Conservation (phyloP, 2,113 vertebrate genomes). For the Oreotrochilus melanogaster region DNA sequence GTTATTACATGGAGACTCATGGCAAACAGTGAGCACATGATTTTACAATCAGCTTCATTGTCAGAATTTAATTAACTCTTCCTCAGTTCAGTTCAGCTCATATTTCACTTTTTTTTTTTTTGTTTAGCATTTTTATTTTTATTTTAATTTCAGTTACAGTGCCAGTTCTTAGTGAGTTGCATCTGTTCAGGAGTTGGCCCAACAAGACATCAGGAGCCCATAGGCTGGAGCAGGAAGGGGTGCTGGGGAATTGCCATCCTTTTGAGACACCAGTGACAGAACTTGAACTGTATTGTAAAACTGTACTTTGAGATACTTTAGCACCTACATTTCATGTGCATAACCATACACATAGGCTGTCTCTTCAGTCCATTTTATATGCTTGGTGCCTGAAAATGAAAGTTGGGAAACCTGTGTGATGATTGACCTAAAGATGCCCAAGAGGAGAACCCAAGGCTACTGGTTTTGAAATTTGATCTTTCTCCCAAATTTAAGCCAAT, state of each 20-base stretch:
- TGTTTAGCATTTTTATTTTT: neutral
- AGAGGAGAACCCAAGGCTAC: neutral
- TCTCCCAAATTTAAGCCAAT: neutral
- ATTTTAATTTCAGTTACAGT: neutral
- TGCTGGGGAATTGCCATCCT: neutral
- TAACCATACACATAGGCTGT: neutral
- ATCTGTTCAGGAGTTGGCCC: neutral
- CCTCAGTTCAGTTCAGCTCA: neutral
- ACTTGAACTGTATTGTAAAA: neutral
- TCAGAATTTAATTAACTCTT: neutral
- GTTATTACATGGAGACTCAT: neutral
- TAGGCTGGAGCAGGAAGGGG: neutral
- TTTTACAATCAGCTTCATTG: neutral
- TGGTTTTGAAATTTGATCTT: neutral
- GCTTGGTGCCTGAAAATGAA: neutral
- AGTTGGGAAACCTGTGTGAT: neutral
- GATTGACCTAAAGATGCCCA: neutral
- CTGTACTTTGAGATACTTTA: neutral
- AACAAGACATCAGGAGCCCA: neutral
- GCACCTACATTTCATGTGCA: rapidly evolving
- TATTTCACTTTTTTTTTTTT: neutral
- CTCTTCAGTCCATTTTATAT: neutral
- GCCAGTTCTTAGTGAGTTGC: neutral
- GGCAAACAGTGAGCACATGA: neutral
- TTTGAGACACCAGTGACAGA: neutral